Percentiles rank a stretch among this genome's conserved stretches.
Evolutionary conservation across 92 coral and sea anemone species (phyloP).

Genomic region (Scolanthus callimorphus): DNA sequence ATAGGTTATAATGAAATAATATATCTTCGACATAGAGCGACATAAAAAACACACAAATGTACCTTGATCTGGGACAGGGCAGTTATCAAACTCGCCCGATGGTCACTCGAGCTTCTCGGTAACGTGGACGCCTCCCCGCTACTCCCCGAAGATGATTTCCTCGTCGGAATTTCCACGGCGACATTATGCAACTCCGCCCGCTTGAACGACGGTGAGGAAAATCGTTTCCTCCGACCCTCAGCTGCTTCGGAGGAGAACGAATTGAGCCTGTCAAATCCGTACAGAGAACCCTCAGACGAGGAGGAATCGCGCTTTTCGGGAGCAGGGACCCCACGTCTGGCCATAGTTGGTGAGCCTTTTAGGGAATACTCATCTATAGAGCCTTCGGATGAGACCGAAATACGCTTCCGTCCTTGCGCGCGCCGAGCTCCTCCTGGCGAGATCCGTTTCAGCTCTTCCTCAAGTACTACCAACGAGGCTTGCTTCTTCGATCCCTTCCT

Average conservation of each 20-base stretch:
- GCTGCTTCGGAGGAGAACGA: constrained; percentile 27
- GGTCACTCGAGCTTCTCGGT: constrained; percentile 17
- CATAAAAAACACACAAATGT: too few species aligned
- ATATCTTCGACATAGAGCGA: too few species aligned
- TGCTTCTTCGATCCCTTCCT: constrained; percentile 51
- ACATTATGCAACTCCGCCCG: constrained; percentile 36
- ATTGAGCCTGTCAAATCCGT: constrained; percentile 14
- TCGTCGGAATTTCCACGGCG: constrained; percentile 42
- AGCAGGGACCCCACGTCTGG: neutral
- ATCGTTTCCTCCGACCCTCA: constrained; percentile 41
- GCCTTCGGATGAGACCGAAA: constrained; percentile 76
- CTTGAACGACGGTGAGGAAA: constrained; percentile 43
- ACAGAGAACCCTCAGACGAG: constrained; percentile 51
- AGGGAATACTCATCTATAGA: constrained; percentile 57
- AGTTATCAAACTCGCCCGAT: constrained; percentile 62
- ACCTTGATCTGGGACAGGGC: constrained; percentile 88
- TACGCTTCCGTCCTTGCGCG: constrained; percentile 39
- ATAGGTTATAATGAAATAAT: too few species aligned
- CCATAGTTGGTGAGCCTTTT: constrained; percentile 30
- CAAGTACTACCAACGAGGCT: constrained; percentile 55
- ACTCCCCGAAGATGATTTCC: neutral
- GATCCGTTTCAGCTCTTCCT: constrained; percentile 69
- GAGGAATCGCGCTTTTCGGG: constrained; percentile 42
- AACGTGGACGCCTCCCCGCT: neutral
- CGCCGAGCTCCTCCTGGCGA: constrained; percentile 61